A percentile compares a stretch with the other conserved stretches of the same genome.
Evolutionary conservation across 64 coral and sea anemone genomes (phyloP).

Genomic region (Dendronephthya gigantea): DNA sequence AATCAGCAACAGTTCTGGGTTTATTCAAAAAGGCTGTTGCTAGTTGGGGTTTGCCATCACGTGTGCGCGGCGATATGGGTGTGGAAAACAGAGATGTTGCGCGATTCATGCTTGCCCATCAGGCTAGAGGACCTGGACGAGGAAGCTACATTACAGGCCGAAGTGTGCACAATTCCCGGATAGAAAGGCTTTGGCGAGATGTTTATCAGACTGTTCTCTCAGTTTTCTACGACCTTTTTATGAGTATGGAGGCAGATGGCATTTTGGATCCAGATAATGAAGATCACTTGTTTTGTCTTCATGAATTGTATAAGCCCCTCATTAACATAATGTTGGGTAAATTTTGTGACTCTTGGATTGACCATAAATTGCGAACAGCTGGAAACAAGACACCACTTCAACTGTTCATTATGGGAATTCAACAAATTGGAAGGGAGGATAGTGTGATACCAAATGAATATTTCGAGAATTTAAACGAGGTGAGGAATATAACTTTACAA

Average conservation of each 20-base stretch:
- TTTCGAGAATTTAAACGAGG: neutral
- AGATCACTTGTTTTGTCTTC: constrained; percentile 4
- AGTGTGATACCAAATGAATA: neutral
- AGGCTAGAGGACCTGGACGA: neutral
- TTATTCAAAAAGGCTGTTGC: constrained; percentile 1
- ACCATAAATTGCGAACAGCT: neutral
- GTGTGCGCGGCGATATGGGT: neutral
- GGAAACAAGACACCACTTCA: neutral
- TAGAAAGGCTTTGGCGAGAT: neutral
- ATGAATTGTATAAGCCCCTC: neutral
- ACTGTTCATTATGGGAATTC: neutral
- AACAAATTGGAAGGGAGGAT: neutral
- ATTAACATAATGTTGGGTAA: neutral
- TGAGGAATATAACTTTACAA: neutral
- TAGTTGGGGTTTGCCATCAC: neutral
- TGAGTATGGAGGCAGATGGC: neutral
- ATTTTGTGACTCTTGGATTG: neutral
- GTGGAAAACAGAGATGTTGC: neutral
- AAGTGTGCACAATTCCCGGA: neutral
- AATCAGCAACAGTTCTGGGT: neutral
- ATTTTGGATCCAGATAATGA: neutral
- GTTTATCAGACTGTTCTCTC: neutral
- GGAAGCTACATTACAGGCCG: neutral
- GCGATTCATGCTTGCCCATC: neutral
- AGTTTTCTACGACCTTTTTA: neutral